Conservation (phyloP, 2,113 vertebrate species). For the Cyphomyrus discorhynchus region DNA sequence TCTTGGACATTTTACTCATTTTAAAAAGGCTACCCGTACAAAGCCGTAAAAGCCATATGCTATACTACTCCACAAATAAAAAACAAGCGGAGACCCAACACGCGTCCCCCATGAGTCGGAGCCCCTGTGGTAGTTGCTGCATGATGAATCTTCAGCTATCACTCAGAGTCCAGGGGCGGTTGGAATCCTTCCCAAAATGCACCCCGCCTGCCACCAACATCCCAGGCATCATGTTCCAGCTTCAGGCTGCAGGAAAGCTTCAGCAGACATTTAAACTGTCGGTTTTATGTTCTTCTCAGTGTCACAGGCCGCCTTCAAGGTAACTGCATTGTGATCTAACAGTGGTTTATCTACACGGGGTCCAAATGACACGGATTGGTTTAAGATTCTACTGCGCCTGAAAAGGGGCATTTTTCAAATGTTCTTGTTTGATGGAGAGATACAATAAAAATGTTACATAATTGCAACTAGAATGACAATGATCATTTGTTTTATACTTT, state of each 20-base stretch:
- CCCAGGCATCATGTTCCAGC: not conserved
- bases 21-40: not conserved
- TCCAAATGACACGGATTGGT: not conserved
- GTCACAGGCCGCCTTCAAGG: not conserved
- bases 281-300: not conserved
- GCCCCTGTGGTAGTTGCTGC: not conserved
- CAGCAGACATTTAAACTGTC: not conserved
- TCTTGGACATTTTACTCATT: not conserved
- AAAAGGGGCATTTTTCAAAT: not conserved
- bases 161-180: not conserved
- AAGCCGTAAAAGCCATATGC: slow-evolving; percentile 9
- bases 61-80: not conserved
- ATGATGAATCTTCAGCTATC: not conserved
- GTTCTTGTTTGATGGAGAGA: not conserved
- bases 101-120: not conserved
- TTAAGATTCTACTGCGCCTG: not conserved
- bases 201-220: not conserved
- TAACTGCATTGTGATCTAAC: not conserved
- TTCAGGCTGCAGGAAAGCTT: not conserved
- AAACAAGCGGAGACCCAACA: not conserved
- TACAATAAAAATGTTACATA: not conserved
- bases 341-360: not conserved
- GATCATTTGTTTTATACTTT: not conserved
- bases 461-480: not conserved
- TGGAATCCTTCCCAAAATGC: not conserved